phyloP scores from a whole-genome alignment of 2,888 invertebrate species.

The Eucriotettix oculatus region DNA sequence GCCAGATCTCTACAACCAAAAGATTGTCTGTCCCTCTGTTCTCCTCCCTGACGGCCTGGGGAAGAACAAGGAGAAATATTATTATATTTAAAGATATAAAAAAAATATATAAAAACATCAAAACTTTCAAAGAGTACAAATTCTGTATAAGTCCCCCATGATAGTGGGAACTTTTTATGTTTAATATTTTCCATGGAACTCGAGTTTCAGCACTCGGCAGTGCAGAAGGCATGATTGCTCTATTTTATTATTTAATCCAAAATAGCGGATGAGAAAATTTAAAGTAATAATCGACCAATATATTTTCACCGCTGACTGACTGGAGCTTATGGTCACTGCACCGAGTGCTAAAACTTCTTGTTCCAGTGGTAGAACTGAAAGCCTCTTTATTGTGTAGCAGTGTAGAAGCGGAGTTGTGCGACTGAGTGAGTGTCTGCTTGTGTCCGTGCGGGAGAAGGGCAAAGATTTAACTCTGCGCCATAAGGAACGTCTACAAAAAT shows the following conservation, averaged over 20 bases:
- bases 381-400: constrained; percentile 10
- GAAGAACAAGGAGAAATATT: constrained; percentile 1
- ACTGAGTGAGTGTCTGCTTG: constrained; percentile 3
- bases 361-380: constrained; percentile 12
- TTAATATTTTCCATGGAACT: constrained; percentile 11
- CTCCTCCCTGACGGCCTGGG: not conserved
- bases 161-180: constrained; percentile 13
- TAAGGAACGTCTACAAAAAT: not conserved
- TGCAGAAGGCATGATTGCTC: not conserved
- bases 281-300: constrained; percentile 2
- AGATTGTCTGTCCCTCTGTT: constrained; percentile 7
- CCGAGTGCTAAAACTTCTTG: not conserved
- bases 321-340: not conserved
- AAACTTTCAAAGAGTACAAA: constrained; percentile 51
- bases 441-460: not conserved
- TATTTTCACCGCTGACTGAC: not conserved
- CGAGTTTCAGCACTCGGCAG: constrained; percentile 10
- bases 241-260: constrained; percentile 1
- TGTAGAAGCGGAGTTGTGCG: constrained; percentile 3
- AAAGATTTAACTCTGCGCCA: not conserved
- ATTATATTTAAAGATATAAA: constrained; percentile 1
- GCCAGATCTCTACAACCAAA: constrained; percentile 2
- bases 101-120: constrained; percentile 10
- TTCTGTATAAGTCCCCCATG: constrained; percentile 44
- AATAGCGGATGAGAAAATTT: not conserved